Evolutionary conservation across 2,113 vertebrate genomes (phyloP), one percentile per base, ranked within the genome.

Genomic region (Oreotrochilus melanogaster): DNA sequence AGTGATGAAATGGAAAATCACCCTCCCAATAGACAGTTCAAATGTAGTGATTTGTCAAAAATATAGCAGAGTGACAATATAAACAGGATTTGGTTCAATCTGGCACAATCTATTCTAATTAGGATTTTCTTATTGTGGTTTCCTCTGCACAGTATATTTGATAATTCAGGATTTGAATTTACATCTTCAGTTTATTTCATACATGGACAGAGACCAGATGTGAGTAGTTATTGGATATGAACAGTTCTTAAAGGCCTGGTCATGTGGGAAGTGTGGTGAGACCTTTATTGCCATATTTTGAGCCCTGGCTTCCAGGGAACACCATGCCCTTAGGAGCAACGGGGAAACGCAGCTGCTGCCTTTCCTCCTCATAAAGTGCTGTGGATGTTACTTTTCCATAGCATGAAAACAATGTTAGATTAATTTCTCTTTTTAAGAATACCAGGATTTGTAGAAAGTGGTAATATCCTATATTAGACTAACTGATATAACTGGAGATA

Each of bases 41-140:
- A 96, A 93, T 81, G 91, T 93, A 94, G 91, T 65, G 93, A 97
- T 98, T 97, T 98, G 93, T 98, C 97, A 97, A 96, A 96, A 97
- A 97, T 94, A 88, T 61, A 96, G 89, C 85, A 69, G 91, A 82
- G 50, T 91, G 95, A 96, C 94, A 96, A 90, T 91, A 96, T 91
- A 94, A 96, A 93, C 75, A 91, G 28, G 85, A 92, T 89, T 96
- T 65, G 89, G 48, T 95, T 70, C 79, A 76, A 92, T 86, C 87
- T 64, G 50, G 54, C 53, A 61, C 89, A 81, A 58, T 96, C 95
- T 94, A 95, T 97, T 96, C 96, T 97, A 97, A 98, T 97, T 98
- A 97, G 72, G 78, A 62, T 92, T 92, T 96, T 97, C 92, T 94
- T 97, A 69, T 93, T 96, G 61, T 95, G 70, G 92, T 96, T 91